Base-by-base conservation (phyloP, 2,113 vertebrate species). In the Mungos mungo region DNA sequence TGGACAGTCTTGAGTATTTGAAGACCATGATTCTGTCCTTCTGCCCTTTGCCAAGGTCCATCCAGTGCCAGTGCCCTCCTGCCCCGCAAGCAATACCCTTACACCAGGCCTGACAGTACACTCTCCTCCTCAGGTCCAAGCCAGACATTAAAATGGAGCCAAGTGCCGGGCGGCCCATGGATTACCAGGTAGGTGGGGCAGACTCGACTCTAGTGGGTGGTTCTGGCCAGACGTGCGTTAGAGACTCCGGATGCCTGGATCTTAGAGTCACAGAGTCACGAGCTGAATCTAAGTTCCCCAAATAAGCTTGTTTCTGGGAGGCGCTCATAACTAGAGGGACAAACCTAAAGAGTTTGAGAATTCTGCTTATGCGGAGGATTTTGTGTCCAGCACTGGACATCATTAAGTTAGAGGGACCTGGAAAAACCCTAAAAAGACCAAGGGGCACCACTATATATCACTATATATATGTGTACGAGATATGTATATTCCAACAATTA, bases 141-240 rank as follows among this genome's bases (percentile, higher is more conserved):
- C 99, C 99, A 35, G 99, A 99, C 97, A 99, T 99, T 93, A 99
- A 99, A 98, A 99, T 99, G 99, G 99, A 99, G 97, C 99, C 99
- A 0, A 99, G 99, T 13, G 99, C 99, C 0, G 99, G 99, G 21
- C 98, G 99, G 79, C 99, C 99, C 3, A 99, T 99, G 98, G 99
- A 99, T 98, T 99, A 99, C 97, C 99, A 99, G 99, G 99, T 99
- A 92, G 97, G 99, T 96, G 69, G 85, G 81, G 13, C 3, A 0
- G 13, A 33, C 18, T 79, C n/a, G 29, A n/a, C 45, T 71, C 23
- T 18, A 1, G 12, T 45, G 8, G 18, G 82, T 15, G 31, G 0
- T 27, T 45, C 76, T 33, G 52, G 57, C 31, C 11, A n/a, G 38
- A 23, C 57, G 6, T 65, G 60, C 29, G 25, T 54, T 65, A 15